phyloP scores from a whole-genome alignment of 2,113 vertebrate genomes.

The Isichthys henryi region DNA sequence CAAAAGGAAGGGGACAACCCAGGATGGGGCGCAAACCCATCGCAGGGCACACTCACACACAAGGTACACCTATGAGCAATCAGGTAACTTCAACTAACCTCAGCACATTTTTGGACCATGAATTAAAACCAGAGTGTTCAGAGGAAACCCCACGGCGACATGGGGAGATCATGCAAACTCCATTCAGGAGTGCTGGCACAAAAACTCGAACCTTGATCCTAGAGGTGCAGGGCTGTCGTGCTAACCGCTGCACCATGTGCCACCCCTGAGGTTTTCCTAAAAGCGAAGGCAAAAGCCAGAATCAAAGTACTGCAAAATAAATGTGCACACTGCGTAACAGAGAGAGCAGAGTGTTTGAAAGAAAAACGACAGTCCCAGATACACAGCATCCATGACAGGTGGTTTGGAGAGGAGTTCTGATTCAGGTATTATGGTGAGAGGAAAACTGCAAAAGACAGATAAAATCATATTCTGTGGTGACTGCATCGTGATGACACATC shows the following conservation, averaged over 20 bases:
- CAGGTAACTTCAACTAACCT: neutral
- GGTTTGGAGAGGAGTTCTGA: neutral
- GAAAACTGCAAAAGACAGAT: neutral
- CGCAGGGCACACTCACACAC: neutral
- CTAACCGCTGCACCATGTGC: neutral
- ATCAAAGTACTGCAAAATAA: neutral
- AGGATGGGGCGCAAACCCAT: too few species aligned
- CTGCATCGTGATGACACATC: neutral
- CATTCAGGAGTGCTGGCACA: neutral
- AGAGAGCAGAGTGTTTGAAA: neutral
- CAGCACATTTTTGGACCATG: neutral
- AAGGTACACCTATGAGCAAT: neutral
- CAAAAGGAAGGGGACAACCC: too few species aligned
- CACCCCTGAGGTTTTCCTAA: too few species aligned
- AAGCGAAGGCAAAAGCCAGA: neutral
- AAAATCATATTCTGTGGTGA: neutral
- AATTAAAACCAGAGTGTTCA: neutral
- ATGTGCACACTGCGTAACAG: neutral
- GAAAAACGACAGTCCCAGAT: neutral
- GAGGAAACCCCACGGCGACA: neutral
- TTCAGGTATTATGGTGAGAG: neutral
- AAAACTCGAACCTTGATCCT: neutral
- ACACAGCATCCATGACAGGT: neutral
- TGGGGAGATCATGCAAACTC: neutral
- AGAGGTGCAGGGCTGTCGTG: neutral